Evolutionary conservation across 2,797 vertebrate genomes (phyloP).

Genomic region (Acanthurus leucopareius): DNA sequence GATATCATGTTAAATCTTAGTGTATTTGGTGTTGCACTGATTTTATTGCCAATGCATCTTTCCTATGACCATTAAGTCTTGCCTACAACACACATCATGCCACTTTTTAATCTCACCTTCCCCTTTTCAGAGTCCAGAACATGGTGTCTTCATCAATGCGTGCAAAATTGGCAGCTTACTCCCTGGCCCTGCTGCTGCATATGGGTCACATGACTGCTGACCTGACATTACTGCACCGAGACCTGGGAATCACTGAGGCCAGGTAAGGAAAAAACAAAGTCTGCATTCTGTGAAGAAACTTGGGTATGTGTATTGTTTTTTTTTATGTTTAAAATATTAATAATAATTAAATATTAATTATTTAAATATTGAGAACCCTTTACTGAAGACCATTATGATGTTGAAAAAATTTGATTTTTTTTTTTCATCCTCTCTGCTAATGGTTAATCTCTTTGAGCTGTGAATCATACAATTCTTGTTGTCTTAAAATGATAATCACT

Average conservation of each 20-base stretch:
- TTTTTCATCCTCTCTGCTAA: background rate
- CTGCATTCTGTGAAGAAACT: background rate
- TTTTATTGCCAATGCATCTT: too few species aligned
- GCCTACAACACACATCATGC: background rate
- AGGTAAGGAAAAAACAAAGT: conserved; percentile 77
- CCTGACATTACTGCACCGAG: conserved; percentile 91
- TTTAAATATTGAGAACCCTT: too few species aligned
- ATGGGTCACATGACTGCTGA: conserved; percentile 89
- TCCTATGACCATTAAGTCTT: background rate
- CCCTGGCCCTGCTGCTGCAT: conserved; percentile 92
- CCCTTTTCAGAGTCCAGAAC: conserved; percentile 85
- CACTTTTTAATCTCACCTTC: background rate
- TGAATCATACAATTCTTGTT: background rate
- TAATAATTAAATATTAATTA: too few species aligned
- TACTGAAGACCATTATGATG: too few species aligned
- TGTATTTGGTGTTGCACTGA: too few species aligned
- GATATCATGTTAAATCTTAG: background rate
- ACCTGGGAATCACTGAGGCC: conserved; percentile 88
- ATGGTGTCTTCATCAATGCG: conserved; percentile 90
- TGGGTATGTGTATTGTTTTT: background rate
- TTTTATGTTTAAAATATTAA: background rate
- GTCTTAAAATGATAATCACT: background rate
- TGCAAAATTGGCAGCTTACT: conserved; percentile 89
- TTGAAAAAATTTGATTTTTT: too few species aligned
- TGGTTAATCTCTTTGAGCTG: background rate